Evolutionary conservation across 2,888 invertebrate species (phyloP).

Genomic region (Ditylenchus weischeri): DNA sequence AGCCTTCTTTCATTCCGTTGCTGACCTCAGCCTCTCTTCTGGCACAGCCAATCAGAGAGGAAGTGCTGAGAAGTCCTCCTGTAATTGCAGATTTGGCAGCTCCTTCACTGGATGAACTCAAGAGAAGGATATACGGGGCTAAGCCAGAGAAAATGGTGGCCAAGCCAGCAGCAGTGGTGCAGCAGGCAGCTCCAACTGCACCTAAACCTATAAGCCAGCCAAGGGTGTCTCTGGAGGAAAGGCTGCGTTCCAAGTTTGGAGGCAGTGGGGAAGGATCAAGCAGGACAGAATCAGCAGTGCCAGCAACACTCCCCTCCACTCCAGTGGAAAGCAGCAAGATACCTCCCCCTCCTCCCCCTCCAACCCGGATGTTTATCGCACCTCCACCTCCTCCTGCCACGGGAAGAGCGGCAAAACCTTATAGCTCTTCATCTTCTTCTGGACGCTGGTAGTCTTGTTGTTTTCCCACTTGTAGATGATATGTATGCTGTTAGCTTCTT

Average conservation of each 20-base stretch:
- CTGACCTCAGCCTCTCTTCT: too few relatives aligned
- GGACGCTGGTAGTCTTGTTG: slow-evolving; percentile 7
- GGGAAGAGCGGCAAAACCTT: too few relatives aligned
- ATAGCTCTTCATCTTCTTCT: not conserved
- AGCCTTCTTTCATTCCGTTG: too few relatives aligned
- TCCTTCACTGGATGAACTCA: slow-evolving; percentile 22
- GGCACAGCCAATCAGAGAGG: too few relatives aligned
- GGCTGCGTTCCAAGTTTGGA: slow-evolving; percentile 7
- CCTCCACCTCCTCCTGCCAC: too few relatives aligned
- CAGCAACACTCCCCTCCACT: not conserved
- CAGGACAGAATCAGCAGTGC: not conserved
- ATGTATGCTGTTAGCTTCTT: too few relatives aligned
- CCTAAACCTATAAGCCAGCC: not conserved
- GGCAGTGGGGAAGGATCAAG: not conserved
- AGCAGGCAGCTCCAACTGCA: not conserved
- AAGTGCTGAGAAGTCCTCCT: too few relatives aligned
- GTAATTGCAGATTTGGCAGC: not conserved
- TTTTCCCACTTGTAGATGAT: too few relatives aligned
- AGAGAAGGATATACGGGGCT: slow-evolving; percentile 20
- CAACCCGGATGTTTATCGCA: not conserved
- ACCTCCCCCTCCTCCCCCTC: not conserved
- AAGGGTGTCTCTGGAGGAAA: slow-evolving; percentile 10
- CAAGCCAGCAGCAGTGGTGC: not conserved
- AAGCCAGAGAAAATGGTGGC: not conserved
- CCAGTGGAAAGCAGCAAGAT: not conserved